Evolutionary conservation across 2,888 invertebrate species (phyloP), one percentile per base, ranked within the genome.

Genomic region (Cryptus viduatorius): DNA sequence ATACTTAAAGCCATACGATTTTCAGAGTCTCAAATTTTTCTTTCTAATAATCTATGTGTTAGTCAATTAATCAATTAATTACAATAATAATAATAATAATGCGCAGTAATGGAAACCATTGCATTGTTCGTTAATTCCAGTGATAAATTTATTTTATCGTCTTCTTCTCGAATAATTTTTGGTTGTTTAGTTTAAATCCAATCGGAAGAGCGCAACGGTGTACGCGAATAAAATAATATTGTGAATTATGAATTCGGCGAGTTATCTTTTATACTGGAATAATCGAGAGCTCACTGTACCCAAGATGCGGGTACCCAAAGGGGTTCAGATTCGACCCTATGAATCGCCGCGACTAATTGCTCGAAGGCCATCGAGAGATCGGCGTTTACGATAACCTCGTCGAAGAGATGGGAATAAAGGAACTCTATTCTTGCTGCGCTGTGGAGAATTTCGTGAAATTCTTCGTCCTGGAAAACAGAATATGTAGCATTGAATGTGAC

Each of bases 221-320:
- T 19, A 37, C 46, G 50, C 56, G 24, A 53, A 50, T 61, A 31
- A 61, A 14, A 61, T 64, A 44, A 50, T 65, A 16, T 19, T 19
- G 37, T 37, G 37, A 37, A 37, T 50, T 48, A 19, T 16, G 37
- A 75, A 76, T 50, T 75, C 53, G 76, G 64, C 73, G 24, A 64
- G 64, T 64, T 44, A 10, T 42, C 61, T 61, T 14, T 75, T 59
- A 65, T 44, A 69, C 31, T 29, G 46, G 69, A 80, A 50, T 24
- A n/a, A 48, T 64, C 24, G 16, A 50, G 19, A 64, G 56, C 87
- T 94, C 96, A 98, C 95, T 98, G 98, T 89, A 98, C 97, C 99
- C 99, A 99, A 7, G 97, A 97, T 53, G 98, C 97, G 44, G 99
- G 99, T 53, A 99, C 98, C 99, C 99, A 99, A 16, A 98, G 95